Base-by-base conservation (phyloP, 2,888 invertebrate genomes). In the Rhorus exstirpatorius region DNA sequence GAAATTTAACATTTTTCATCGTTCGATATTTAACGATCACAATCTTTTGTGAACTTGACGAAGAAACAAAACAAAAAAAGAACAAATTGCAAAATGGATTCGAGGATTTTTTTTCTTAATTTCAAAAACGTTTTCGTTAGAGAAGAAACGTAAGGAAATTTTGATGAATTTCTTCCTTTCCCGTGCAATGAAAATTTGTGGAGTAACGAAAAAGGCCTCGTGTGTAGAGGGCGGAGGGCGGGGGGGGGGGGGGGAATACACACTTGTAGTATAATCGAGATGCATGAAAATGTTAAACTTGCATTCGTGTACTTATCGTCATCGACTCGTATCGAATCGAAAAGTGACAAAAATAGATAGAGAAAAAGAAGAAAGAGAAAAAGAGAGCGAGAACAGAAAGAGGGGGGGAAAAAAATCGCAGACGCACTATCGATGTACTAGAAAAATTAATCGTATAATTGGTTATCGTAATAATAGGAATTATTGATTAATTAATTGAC, bases 341-440 rank as follows among this genome's bases (percentile, higher is more conserved):
- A 58, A 53, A 17, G 14, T 38, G 21, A n/a, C n/a, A n/a, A 41
- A 53, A 41, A 21, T 46, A 68, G 55, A 35, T 58, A 21, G 21
- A 63, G 55, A 35, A 24, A 55, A n/a, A 55, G 21, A 58, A 10
- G 58, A 21, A 58, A 58, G 44, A 49, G 58, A 55, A 46, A 49
- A 24, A 46, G 24, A n/a, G 31, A 55, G 24, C 38, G 14, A 55
- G 31, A 51, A 70, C n/a, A n/a, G n/a, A n/a, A n/a, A n/a, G n/a
- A n/a, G n/a, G n/a, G n/a, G n/a, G n/a, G n/a, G 7, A 26, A 41
- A 61, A 61, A 35, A 35, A 46, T 60, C 71, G 72, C 68, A 70
- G 79, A 79, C 65, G 75, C 82, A 83, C 82, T 79, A 67, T 79
- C 58, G 75, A 76, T 83, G 82, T 83, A 75, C 41, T 83, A 83